phyloP scores from a whole-genome alignment of 2,797 vertebrate genomes.

The Cyclura pinguis region DNA sequence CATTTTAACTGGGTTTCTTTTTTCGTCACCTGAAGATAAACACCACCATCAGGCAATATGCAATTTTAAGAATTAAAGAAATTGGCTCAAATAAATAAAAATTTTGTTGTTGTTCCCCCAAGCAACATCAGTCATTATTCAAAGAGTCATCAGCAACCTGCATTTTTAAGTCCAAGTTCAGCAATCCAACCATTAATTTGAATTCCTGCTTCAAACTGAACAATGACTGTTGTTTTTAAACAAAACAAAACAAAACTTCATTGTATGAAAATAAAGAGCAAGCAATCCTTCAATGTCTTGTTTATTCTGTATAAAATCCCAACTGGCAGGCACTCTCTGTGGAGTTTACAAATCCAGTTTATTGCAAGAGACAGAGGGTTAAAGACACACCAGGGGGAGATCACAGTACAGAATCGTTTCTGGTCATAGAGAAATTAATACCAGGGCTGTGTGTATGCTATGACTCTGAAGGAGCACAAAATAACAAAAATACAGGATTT shows the following conservation, averaged over 20 bases:
- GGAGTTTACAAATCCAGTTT: conserved; percentile 17
- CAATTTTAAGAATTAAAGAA: not conserved
- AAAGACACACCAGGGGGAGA: not conserved
- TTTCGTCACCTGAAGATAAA: not conserved
- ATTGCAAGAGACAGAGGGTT: conserved; percentile 3
- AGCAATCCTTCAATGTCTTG: conserved; percentile 34
- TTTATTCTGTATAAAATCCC: conserved; percentile 45
- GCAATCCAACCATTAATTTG: not conserved
- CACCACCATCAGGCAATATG: not conserved
- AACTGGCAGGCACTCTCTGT: not conserved
- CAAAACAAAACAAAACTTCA: not conserved
- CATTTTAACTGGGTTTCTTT: not conserved
- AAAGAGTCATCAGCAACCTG: not conserved
- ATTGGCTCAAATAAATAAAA: not conserved
- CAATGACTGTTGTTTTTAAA: not conserved
- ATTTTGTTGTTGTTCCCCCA: not conserved
- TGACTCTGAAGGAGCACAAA: not conserved
- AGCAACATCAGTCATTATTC: not conserved
- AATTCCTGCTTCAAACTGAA: not conserved
- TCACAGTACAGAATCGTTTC: conserved; percentile 8
- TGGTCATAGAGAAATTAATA: not conserved
- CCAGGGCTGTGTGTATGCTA: conserved; percentile 22
- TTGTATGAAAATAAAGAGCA: conserved; percentile 39
- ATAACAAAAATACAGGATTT: not conserved
- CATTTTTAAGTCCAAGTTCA: not conserved